A percentile compares a stretch with the other conserved stretches of the same genome.
Evolutionary conservation across 30 jellyfish, hydroid and myxozoan species (phyloP).

Genomic region (Chrysaora quinquecirrha): DNA sequence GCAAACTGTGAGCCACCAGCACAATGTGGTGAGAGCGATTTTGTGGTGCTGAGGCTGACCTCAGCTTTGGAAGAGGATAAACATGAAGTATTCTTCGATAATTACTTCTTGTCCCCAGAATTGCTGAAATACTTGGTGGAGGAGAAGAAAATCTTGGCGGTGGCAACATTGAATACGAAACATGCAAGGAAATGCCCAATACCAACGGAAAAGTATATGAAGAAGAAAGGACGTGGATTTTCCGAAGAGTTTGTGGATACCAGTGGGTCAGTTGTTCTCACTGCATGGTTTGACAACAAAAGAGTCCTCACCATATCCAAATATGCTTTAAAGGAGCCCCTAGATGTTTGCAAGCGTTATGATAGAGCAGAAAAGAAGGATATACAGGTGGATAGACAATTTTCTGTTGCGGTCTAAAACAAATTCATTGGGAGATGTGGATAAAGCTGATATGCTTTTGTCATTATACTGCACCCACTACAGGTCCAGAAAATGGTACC

Average conservation of each 20-base stretch:
- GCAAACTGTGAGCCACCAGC: constrained; percentile 55
- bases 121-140: constrained; percentile 19
- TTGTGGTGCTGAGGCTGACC: constrained; percentile 47
- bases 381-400: constrained; percentile 14
- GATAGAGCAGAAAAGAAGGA: constrained; percentile 23
- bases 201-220: constrained; percentile 43
- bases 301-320: too few relatives aligned
- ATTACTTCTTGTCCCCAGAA: constrained; percentile 30
- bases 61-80: constrained; percentile 11
- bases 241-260: constrained; percentile 43
- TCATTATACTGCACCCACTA: constrained; percentile 66
- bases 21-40: constrained; percentile 58
- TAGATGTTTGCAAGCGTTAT: constrained; percentile 32
- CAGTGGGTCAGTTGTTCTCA: constrained; percentile 17
- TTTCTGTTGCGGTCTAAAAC: too few relatives aligned
- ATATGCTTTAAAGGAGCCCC: not conserved
- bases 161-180: constrained; percentile 61
- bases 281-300: constrained; percentile 63
- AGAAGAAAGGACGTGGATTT: constrained; percentile 46
- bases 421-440: constrained; percentile 50
- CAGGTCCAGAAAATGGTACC: too few relatives aligned
- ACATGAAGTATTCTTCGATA: constrained; percentile 24
- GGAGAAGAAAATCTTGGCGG: constrained; percentile 48
- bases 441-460: constrained; percentile 50
- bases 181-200: constrained; percentile 35